Percentiles rank a stretch among this genome's conserved stretches.
These are phyloP conservation scores for Labeo rohita DNA, from an alignment of 2,113 vertebrate genomes.

Conservation along the genomic window DNA sequence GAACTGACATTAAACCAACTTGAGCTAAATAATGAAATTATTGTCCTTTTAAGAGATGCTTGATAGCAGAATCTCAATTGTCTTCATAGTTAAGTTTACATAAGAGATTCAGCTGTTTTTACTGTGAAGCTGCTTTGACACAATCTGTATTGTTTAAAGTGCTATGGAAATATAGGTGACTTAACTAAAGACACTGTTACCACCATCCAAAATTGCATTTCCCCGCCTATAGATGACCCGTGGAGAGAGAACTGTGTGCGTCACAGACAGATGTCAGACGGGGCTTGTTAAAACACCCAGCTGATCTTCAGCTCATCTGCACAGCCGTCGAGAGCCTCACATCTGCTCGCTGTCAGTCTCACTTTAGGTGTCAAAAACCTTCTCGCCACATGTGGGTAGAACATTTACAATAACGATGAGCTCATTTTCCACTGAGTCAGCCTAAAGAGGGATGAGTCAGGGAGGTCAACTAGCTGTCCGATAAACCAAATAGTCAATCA, in stretches of 20 bases:
- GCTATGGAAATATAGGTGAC: neutral
- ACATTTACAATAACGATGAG: slow-evolving; percentile 46
- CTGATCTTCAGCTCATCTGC: slow-evolving; percentile 44
- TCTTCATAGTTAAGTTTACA: too few species aligned
- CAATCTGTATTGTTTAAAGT: neutral
- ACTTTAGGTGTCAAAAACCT: slow-evolving; percentile 43
- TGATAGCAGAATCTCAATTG: neutral
- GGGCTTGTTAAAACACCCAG: slow-evolving; percentile 47
- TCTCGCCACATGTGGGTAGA: slow-evolving; percentile 33
- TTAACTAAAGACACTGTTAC: neutral
- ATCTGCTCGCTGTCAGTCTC: slow-evolving; percentile 35
- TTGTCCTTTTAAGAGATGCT: too few species aligned
- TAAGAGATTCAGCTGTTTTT: too few species aligned
- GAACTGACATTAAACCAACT: too few species aligned
- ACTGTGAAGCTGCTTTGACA: neutral
- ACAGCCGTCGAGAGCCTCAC: slow-evolving; percentile 14
- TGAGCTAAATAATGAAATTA: neutral
- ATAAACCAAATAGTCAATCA: neutral
- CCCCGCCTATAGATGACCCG: neutral
- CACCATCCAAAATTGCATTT: neutral
- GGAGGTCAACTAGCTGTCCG: neutral
- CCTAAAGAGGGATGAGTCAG: neutral
- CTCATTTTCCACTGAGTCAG: slow-evolving; percentile 55
- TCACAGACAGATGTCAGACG: neutral
- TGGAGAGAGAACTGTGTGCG: neutral